phyloP scores from a whole-genome alignment of 2,113 vertebrate species.

The Prochilodus magdalenae region DNA sequence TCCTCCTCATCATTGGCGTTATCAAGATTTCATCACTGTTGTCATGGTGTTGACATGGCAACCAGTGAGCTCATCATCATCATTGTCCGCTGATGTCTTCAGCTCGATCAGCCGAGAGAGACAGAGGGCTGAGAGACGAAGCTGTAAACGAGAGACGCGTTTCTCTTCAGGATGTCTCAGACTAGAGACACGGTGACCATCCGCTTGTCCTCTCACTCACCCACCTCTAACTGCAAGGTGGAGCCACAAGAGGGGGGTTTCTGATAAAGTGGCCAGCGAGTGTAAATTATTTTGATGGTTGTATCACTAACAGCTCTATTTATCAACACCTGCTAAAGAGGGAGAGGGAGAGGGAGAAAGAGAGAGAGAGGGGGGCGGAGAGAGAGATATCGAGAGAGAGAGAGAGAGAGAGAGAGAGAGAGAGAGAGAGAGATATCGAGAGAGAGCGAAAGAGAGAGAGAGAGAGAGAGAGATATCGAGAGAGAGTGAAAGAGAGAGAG shows the following conservation, averaged over 20 bases:
- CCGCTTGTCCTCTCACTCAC: no score
- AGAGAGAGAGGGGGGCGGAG: background rate
- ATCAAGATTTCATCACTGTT: conserved; percentile 36
- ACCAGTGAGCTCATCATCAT: conserved; percentile 29
- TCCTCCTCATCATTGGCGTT: background rate
- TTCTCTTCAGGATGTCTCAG: no score
- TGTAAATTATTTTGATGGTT: background rate
- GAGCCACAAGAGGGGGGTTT: background rate
- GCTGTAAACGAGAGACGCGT: background rate
- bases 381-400: background rate
- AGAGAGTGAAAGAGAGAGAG: background rate
- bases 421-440: no score
- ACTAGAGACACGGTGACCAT: no score
- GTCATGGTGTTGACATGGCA: conserved; percentile 25
- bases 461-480: background rate
- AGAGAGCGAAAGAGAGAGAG: background rate
- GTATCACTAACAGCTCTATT: background rate
- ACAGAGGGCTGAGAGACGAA: background rate
- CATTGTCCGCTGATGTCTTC: background rate
- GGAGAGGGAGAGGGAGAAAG: no score
- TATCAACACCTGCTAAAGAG: background rate
- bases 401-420: background rate
- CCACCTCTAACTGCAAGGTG: background rate
- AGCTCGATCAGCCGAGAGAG: background rate
- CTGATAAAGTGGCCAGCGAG: background rate